Percentiles rank a stretch among this genome's conserved stretches.
phyloP scores from a whole-genome alignment of 2,888 invertebrate genomes.

The Drosophila kambysellisi region DNA sequence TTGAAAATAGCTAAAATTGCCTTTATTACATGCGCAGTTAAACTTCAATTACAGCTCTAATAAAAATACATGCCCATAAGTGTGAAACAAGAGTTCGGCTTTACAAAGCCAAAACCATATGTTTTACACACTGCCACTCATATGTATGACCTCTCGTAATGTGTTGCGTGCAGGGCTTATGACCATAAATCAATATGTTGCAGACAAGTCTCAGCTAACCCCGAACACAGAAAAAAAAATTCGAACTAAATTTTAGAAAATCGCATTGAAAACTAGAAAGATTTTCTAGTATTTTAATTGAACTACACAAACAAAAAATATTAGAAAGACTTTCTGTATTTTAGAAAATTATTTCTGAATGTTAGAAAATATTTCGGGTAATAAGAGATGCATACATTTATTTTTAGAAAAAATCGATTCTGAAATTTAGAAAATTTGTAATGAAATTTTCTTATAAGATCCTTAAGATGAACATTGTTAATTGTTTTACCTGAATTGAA shows the following conservation, averaged over 20 bases:
- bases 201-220: not conserved
- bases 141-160: conserved; percentile 4
- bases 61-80: conserved; percentile 66
- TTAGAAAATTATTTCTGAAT: not conserved
- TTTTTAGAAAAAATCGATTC: not conserved
- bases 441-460: not conserved
- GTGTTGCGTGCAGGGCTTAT: conserved; percentile 1
- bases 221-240: not conserved
- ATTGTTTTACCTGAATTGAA: not conserved
- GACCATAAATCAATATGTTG: conserved; percentile 10
- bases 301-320: not conserved
- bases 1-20: conserved; percentile 80
- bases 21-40: conserved; percentile 83
- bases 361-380: not conserved
- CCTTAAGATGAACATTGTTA: not conserved
- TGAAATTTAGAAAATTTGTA: not conserved
- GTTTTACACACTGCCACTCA: conserved; percentile 1
- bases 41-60: conserved; percentile 77
- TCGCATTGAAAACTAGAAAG: not conserved
- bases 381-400: not conserved
- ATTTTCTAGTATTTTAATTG: not conserved
- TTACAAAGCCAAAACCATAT: conserved; percentile 15
- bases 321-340: not conserved
- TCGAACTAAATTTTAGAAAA: not conserved
- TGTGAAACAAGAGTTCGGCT: conserved; percentile 35